Conservation (phyloP, 2,888 invertebrate genomes). For the Clanis bilineata region DNA sequence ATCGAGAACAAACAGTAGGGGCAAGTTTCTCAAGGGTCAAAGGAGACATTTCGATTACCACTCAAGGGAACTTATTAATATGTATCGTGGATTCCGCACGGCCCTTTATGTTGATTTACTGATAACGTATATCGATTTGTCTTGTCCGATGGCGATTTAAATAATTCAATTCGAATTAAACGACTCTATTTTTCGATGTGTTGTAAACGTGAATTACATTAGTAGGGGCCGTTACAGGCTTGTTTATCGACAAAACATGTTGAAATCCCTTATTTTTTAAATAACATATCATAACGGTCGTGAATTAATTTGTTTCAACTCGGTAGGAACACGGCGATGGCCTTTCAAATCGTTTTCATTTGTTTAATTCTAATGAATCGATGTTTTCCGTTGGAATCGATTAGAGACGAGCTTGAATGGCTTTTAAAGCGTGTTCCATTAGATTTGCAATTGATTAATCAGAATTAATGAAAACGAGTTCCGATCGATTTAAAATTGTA, state of each 20-base stretch:
- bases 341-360: neutral
- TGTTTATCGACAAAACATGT: constrained; percentile 3
- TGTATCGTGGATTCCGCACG: constrained; percentile 31
- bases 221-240: constrained; percentile 5
- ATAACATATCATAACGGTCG: neutral
- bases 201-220: constrained; percentile 16
- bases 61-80: constrained; percentile 34
- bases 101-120: constrained; percentile 20
- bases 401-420: neutral
- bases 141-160: constrained; percentile 25
- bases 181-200: constrained; percentile 15
- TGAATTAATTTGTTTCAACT: neutral
- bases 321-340: neutral
- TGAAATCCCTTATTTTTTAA: constrained; percentile 5
- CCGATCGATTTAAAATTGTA: neutral
- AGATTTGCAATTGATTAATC: neutral
- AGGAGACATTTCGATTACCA: constrained; percentile 35
- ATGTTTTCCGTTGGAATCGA: neutral
- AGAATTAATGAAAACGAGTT: neutral
- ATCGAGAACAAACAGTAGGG: constrained; percentile 11
- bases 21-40: constrained; percentile 29
- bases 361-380: constrained; percentile 8
- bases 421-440: neutral
- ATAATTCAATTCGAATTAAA: constrained; percentile 11
- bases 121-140: constrained; percentile 38